Conservation (phyloP, 2,113 vertebrate genomes). For the Aphelocoma coerulescens region DNA sequence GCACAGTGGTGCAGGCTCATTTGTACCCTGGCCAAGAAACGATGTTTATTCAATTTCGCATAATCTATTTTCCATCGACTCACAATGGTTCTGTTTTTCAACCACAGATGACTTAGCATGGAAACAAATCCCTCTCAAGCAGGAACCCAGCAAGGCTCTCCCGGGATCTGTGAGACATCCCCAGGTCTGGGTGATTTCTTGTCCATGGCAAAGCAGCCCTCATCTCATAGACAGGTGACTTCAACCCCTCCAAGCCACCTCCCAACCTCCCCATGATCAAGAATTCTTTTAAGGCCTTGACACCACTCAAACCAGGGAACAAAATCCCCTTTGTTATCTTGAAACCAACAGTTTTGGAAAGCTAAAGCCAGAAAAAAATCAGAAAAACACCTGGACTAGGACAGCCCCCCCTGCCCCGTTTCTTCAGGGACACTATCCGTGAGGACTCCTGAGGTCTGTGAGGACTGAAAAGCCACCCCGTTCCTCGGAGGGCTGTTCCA, state of each 20-base stretch:
- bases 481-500: background rate
- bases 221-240: background rate
- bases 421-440: background rate
- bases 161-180: background rate
- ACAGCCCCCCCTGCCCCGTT: background rate
- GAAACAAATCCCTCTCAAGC: background rate
- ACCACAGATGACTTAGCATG: constrained; percentile 39
- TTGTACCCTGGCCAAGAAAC: constrained; percentile 17
- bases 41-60: constrained; percentile 42
- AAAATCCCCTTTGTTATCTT: background rate
- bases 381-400: background rate
- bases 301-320: background rate
- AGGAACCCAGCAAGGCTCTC: background rate
- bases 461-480: background rate
- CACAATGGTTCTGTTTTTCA: constrained; percentile 52
- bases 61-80: constrained; percentile 58
- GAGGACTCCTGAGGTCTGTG: background rate
- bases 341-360: background rate
- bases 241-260: background rate
- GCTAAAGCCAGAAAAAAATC: background rate
- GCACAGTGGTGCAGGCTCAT: background rate
- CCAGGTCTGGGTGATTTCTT: background rate
- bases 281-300: background rate
- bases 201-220: background rate
- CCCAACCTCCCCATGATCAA: background rate